Evolutionary conservation across 2,888 invertebrate genomes (phyloP).

Genomic region (Macropis europaea): DNA sequence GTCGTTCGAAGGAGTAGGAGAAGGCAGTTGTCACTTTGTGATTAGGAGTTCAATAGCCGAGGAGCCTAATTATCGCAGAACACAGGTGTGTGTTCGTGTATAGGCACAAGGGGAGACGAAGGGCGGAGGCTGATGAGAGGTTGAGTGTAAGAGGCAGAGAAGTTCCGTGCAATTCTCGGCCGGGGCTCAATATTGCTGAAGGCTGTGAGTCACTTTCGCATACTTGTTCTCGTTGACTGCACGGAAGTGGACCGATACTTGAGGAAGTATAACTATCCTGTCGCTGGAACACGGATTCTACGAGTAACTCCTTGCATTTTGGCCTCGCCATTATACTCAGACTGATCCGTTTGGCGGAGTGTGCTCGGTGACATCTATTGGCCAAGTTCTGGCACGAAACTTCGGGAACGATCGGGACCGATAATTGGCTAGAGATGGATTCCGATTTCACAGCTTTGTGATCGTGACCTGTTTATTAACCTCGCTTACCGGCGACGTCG

Average conservation of each 20-base stretch:
- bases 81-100: conserved; percentile 33
- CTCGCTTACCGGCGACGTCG: background rate
- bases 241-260: conserved; percentile 51
- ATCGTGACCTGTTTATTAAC: conserved; percentile 38
- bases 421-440: conserved; percentile 42
- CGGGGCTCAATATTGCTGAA: conserved; percentile 30
- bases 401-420: conserved; percentile 13
- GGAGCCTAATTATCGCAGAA: conserved; percentile 64
- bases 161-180: conserved; percentile 45
- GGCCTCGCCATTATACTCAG: conserved; percentile 40
- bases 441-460: conserved; percentile 29
- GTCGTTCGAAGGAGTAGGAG: background rate
- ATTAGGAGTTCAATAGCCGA: conserved; percentile 70
- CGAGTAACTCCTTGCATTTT: conserved; percentile 45
- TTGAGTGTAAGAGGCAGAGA: conserved; percentile 4
- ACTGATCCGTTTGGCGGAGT: conserved; percentile 41
- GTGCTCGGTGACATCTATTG: conserved; percentile 17
- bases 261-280: conserved; percentile 23
- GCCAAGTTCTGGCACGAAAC: conserved; percentile 20
- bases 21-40: conserved; percentile 67
- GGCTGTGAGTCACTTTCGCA: conserved; percentile 31
- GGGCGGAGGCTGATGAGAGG: background rate
- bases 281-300: conserved; percentile 39
- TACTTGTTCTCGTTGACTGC: conserved; percentile 31
- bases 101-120: background rate